phyloP scores from a whole-genome alignment of 2,113 vertebrate species.

The Saccopteryx bilineata region DNA sequence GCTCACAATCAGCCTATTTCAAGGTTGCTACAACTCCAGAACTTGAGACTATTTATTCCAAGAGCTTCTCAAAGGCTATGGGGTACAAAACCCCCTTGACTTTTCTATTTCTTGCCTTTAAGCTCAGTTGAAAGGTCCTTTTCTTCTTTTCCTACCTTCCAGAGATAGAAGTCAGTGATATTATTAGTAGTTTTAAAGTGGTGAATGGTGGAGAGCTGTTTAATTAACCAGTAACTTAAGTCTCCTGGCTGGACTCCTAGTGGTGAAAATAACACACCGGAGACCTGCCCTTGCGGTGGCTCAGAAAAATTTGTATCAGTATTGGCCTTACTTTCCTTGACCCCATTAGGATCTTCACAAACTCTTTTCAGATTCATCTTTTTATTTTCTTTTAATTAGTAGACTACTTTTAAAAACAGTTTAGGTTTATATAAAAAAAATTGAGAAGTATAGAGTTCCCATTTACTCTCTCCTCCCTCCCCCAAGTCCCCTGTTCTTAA shows the following conservation, averaged over 20 bases:
- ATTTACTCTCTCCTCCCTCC: not conserved
- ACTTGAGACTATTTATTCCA: slow-evolving; percentile 36
- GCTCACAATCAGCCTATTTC: not conserved
- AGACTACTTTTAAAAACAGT: not conserved
- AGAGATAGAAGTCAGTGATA: not conserved
- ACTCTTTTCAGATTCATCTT: not conserved
- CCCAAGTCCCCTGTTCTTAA: not conserved
- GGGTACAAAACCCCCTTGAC: not conserved
- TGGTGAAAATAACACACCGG: not conserved
- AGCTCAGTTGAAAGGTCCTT: slow-evolving; percentile 23
- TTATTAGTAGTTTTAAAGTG: not conserved
- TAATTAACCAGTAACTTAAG: not conserved
- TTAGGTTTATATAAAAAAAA: slow-evolving; percentile 11
- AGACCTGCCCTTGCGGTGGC: not conserved
- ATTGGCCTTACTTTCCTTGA: not conserved
- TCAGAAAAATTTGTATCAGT: not conserved
- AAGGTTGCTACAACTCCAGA: not conserved
- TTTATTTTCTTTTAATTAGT: slow-evolving; percentile 6
- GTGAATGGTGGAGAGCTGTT: not conserved
- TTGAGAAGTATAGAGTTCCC: not conserved
- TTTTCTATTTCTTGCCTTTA: slow-evolving; percentile 32
- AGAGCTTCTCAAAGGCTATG: slow-evolving; percentile 23
- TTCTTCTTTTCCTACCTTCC: not conserved
- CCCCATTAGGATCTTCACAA: not conserved
- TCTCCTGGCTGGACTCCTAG: not conserved